Percentiles rank a stretch among this genome's conserved stretches.
Evolutionary conservation across 2,113 vertebrate species (phyloP).

Genomic region (Nipponia nippon): DNA sequence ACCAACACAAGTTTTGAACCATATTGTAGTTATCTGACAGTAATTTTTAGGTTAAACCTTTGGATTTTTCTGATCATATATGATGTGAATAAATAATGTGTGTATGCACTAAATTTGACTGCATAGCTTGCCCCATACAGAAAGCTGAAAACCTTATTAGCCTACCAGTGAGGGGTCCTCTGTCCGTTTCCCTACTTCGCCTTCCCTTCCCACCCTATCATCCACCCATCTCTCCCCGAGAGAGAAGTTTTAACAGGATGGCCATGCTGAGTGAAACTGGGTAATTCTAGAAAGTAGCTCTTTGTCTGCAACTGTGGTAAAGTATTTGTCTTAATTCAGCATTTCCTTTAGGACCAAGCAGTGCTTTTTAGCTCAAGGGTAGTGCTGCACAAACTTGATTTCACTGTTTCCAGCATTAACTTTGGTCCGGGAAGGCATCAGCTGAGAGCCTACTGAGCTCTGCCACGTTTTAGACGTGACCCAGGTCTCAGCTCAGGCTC

Average conservation of each 20-base stretch:
- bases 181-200: background rate
- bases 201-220: background rate
- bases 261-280: background rate
- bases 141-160: background rate
- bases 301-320: background rate
- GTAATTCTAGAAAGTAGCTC: background rate
- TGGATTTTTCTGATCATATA: background rate
- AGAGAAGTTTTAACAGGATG: background rate
- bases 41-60: background rate
- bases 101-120: background rate
- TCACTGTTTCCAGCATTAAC: background rate
- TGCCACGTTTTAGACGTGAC: background rate
- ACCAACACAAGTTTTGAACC: background rate
- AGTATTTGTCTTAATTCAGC: background rate
- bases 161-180: background rate
- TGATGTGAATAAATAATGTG: background rate
- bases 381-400: background rate
- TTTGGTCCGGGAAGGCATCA: background rate
- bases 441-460: background rate
- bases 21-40: background rate
- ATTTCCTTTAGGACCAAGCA: background rate
- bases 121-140: background rate
- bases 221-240: rapidly evolving
- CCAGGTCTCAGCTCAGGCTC: background rate
- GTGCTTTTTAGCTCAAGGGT: background rate